Evolutionary conservation across 1,140 invertebrate genomes (phyloP), one percentile per base, ranked within the genome.

Genomic region (Sycophaga agraensis): DNA sequence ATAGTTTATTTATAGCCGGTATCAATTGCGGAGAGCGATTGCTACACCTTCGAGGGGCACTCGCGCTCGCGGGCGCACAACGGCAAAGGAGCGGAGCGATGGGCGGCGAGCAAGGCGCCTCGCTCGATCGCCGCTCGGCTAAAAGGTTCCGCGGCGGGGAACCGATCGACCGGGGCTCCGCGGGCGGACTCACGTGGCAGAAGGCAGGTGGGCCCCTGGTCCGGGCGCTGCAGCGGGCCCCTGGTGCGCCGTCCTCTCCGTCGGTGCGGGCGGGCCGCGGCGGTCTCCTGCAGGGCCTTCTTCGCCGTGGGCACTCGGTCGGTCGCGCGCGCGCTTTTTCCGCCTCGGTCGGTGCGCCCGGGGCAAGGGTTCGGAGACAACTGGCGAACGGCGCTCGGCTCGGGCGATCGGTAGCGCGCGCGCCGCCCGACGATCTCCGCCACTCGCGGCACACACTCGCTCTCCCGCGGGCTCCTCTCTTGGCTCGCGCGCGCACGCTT

Each of bases 361-460:
- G 71, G 70, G 73, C 74, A 72, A 70, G 72, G 70, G 65, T 74
- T 73, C 73, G 68, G 76, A 76, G 73, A 79, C 74, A 77, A 79
- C 70, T 74, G 70, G 66, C 70, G 67, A 64, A 59, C 67, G 66
- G n/a, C 64, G 35, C 35, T 46, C 16, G 4, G 28, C 17, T 34
- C 21, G 31, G 16, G 14, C 37, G 57, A 51, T 51, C 48, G 57
- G 48, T 35, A 9, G 22, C 26, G 5, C 21, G 24, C n/a, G n/a
- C n/a, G n/a, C n/a, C n/a, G n/a, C 8, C 49, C 31, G 50, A 39
- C 26, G n/a, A 24, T 40, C 50, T 40, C 35, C 37, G 37, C 12
- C 48, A 16, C 22, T 53, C 21, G 19, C 54, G 42, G 40, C 34
- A 9, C 19, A 46, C 45, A 50, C 46, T 59, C 45, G 34, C 43